Percentiles rank a stretch among this genome's conserved stretches.
Evolutionary conservation across 2,888 invertebrate species (phyloP).

Genomic region (Nebria brevicollis): DNA sequence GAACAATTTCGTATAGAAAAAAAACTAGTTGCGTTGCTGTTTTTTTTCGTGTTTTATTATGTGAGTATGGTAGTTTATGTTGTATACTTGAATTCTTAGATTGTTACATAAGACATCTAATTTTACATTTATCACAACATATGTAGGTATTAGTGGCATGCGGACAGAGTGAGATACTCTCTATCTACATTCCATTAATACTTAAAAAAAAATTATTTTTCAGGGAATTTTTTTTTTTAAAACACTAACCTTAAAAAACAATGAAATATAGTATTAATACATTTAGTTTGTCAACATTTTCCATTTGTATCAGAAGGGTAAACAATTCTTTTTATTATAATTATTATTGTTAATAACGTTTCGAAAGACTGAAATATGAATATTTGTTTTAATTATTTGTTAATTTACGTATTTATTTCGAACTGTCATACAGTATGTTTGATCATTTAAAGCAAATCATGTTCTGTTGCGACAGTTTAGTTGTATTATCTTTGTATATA

Average conservation of each 20-base stretch:
- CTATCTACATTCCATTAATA: slow-evolving; percentile 1
- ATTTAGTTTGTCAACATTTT: not conserved
- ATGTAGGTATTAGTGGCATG: not conserved
- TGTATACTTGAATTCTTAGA: not conserved
- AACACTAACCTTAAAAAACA: not conserved
- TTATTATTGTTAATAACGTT: not conserved
- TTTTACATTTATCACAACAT: slow-evolving; percentile 1
- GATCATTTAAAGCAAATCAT: not conserved
- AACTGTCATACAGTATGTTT: not conserved
- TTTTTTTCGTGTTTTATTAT: not conserved
- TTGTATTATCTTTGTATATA: not conserved
- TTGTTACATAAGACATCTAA: slow-evolving; percentile 1
- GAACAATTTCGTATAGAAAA: not conserved
- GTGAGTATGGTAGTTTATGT: slow-evolving; percentile 1
- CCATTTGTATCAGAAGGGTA: not conserved
- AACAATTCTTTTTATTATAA: not conserved
- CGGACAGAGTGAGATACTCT: not conserved
- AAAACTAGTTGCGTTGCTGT: not conserved
- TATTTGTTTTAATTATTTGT: not conserved
- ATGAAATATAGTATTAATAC: not conserved
- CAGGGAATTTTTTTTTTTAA: not conserved
- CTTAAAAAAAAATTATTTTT: not conserved
- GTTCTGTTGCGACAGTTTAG: not conserved
- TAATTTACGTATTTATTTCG: not conserved
- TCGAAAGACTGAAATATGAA: not conserved